Conservation (phyloP, 1,140 invertebrate species). For the Asobara japonica region DNA sequence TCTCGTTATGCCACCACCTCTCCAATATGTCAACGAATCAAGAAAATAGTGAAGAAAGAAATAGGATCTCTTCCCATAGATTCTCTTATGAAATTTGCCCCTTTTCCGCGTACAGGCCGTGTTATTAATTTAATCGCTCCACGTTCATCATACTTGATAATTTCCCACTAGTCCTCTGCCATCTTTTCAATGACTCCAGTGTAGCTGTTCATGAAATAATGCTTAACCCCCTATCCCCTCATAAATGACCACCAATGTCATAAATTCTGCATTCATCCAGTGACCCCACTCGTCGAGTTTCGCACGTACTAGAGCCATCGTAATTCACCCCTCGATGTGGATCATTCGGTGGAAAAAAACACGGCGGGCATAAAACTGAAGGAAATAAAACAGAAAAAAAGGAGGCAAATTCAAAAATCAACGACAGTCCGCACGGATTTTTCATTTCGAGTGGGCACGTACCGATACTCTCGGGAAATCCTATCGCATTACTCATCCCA, state of each 20-base stretch:
- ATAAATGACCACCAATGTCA: slow-evolving; percentile 1
- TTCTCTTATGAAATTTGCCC: too few species aligned
- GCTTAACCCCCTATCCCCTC: not conserved
- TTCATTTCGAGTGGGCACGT: slow-evolving; percentile 18
- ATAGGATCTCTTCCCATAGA: too few species aligned
- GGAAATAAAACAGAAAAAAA: slow-evolving; percentile 19
- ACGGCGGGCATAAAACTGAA: not conserved
- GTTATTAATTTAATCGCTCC: too few species aligned
- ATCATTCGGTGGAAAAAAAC: slow-evolving; percentile 10
- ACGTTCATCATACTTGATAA: not conserved
- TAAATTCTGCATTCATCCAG: slow-evolving; percentile 3
- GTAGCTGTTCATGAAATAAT: slow-evolving; percentile 7
- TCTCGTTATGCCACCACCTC: too few species aligned
- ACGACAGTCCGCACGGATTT: slow-evolving; percentile 8
- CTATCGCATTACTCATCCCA: slow-evolving; percentile 11
- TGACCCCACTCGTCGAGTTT: slow-evolving; percentile 7
- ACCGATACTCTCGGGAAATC: slow-evolving; percentile 18
- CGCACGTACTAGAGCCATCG: slow-evolving; percentile 4
- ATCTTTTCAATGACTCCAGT: not conserved
- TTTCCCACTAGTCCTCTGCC: not conserved
- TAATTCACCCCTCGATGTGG: slow-evolving; percentile 16
- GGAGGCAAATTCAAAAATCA: slow-evolving; percentile 19
- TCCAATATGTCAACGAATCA: too few species aligned
- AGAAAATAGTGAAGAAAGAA: too few species aligned
- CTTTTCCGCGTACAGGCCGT: too few species aligned